A percentile compares a stretch with the other conserved stretches of the same genome.
Conservation (phyloP, 1,140 invertebrate species). For the Epicauta chinensis region DNA sequence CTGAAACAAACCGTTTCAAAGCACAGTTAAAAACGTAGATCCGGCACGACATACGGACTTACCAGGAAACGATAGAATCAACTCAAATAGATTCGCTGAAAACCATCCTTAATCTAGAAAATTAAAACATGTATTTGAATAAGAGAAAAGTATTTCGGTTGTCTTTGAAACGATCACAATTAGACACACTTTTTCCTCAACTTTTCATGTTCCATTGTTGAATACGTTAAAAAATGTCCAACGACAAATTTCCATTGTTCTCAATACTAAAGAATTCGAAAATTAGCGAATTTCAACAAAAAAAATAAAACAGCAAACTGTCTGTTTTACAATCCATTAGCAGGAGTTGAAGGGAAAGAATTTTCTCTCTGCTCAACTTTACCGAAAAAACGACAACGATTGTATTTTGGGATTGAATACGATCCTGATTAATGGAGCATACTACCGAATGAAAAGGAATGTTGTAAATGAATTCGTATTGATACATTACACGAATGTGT, state of each 20-base stretch:
- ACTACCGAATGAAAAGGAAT: too few relatives aligned
- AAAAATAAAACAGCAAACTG: neutral
- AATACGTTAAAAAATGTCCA: constrained; percentile 12
- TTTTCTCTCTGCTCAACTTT: neutral
- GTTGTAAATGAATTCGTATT: too few relatives aligned
- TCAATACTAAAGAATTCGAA: constrained; percentile 3
- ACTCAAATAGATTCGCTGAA: too few relatives aligned
- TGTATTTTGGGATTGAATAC: neutral
- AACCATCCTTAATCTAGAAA: too few relatives aligned
- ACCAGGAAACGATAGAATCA: too few relatives aligned
- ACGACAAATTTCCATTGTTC: constrained; percentile 23
- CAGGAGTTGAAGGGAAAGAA: too few relatives aligned
- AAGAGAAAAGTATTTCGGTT: neutral
- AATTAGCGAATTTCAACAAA: constrained; percentile 18
- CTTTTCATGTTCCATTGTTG: constrained; percentile 17
- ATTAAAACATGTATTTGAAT: too few relatives aligned
- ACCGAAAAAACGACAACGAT: neutral
- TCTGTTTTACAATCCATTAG: neutral
- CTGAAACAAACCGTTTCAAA: too few relatives aligned
- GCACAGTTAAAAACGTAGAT: too few relatives aligned
- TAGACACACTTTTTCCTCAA: constrained; percentile 1
- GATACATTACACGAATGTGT: too few relatives aligned
- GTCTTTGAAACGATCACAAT: neutral
- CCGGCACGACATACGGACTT: too few relatives aligned
- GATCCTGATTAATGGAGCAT: too few relatives aligned